phyloP scores from a whole-genome alignment of 2,888 invertebrate species.

The Macrosoma leucophasiata region DNA sequence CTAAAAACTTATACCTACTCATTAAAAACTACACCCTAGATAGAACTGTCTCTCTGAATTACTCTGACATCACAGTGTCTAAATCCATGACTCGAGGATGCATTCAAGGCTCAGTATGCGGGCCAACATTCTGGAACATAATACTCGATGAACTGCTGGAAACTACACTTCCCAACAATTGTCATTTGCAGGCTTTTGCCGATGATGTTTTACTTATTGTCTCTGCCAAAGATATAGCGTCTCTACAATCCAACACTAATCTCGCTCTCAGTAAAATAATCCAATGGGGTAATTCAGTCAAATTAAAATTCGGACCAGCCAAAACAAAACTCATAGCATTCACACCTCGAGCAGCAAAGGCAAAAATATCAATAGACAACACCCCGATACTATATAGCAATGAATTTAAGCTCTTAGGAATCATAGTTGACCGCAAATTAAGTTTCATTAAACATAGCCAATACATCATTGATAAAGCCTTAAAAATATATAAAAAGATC shows the following conservation, averaged over 20 bases:
- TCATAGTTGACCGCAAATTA: neutral
- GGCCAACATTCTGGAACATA: conserved; percentile 4
- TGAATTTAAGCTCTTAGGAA: neutral
- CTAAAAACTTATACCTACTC: conserved; percentile 4
- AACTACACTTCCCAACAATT: neutral
- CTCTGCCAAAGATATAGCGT: neutral
- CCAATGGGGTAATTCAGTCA: conserved; percentile 5
- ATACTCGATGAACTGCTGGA: conserved; percentile 4
- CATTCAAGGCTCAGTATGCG: conserved; percentile 17
- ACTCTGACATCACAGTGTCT: too few relatives aligned
- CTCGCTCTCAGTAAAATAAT: neutral
- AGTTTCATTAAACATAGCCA: too few relatives aligned
- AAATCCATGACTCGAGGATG: conserved; percentile 18
- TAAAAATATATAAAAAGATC: conserved; percentile 7
- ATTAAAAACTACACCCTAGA: too few relatives aligned
- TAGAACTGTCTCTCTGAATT: too few relatives aligned
- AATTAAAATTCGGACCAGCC: conserved; percentile 10
- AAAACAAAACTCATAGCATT: conserved; percentile 11
- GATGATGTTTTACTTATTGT: conserved; percentile 20
- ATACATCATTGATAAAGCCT: too few relatives aligned
- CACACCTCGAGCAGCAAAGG: conserved; percentile 3
- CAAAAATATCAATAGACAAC: too few relatives aligned
- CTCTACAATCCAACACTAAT: neutral
- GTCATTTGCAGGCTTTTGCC: conserved; percentile 17
- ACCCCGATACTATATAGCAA: neutral